These are phyloP conservation scores for Seladonia tumulorum DNA, from an alignment of 2,888 invertebrate species.

Conservation along the genomic window DNA sequence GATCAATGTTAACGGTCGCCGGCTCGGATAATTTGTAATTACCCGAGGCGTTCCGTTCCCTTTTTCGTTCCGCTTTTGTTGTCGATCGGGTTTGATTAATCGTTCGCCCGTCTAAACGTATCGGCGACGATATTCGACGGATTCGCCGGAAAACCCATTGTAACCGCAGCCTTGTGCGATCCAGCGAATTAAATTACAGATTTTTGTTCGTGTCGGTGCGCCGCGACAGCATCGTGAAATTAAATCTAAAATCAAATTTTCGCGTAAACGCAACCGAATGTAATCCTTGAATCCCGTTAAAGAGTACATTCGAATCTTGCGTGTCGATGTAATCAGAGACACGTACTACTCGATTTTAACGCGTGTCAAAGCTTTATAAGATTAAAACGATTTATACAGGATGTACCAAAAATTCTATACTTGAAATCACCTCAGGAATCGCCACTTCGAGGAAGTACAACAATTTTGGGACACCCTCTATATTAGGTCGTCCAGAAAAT, in stretches of 20 bases:
- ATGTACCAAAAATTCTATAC: too few relatives aligned
- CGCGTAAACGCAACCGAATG: background rate
- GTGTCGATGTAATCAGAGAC: too few relatives aligned
- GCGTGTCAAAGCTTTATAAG: too few relatives aligned
- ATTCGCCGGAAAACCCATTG: background rate
- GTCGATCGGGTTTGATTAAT: background rate
- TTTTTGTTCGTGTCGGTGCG: background rate
- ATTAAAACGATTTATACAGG: background rate
- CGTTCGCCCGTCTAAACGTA: background rate
- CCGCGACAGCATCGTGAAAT: background rate
- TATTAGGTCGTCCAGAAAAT: too few relatives aligned
- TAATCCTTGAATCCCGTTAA: background rate
- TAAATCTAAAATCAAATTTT: background rate
- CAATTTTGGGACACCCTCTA: too few relatives aligned
- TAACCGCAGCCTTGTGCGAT: background rate
- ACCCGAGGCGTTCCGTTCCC: background rate
- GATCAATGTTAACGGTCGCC: background rate
- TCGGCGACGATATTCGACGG: background rate
- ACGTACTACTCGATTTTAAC: too few relatives aligned
- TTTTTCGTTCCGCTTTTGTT: background rate
- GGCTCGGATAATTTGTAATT: background rate
- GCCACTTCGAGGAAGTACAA: too few relatives aligned
- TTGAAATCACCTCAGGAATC: too few relatives aligned
- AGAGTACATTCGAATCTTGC: too few relatives aligned
- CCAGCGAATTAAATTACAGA: background rate